These are phyloP conservation scores for Gryon sp. DNA, from an alignment of 1,140 invertebrate species.

Conservation along the genomic window DNA sequence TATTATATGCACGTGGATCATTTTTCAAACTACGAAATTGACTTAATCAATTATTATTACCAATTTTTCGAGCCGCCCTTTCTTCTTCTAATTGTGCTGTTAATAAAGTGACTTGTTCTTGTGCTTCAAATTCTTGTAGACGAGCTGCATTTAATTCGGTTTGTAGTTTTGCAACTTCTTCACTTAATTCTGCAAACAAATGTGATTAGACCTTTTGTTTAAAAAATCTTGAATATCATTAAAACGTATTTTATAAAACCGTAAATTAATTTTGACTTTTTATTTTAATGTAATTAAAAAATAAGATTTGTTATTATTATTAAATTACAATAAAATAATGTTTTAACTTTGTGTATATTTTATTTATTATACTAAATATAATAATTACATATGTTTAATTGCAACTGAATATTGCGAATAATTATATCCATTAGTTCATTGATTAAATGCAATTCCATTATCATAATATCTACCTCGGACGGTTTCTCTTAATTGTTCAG, in stretches of 20 bases:
- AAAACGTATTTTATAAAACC: conserved; percentile 1
- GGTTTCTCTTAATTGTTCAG: conserved; percentile 84
- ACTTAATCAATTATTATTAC: conserved; percentile 59
- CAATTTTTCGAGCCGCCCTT: conserved; percentile 75
- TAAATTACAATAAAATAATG: too few species aligned
- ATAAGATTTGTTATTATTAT: too few species aligned
- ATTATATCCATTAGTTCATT: too few species aligned
- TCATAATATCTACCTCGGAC: conserved; percentile 76
- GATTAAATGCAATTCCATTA: too few species aligned
- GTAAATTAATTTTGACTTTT: too few species aligned
- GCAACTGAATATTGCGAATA: too few species aligned
- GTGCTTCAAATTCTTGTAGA: conserved; percentile 85
- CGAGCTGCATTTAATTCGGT: conserved; percentile 83
- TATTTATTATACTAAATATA: too few species aligned
- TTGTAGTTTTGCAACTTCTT: conserved; percentile 83
- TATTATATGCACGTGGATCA: too few species aligned
- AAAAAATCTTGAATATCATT: neutral
- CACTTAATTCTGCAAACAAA: conserved; percentile 80
- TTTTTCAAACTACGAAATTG: too few species aligned
- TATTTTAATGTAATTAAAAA: too few species aligned
- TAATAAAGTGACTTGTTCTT: conserved; percentile 80
- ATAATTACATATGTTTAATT: too few species aligned
- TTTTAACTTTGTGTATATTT: too few species aligned
- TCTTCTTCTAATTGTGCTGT: conserved; percentile 82
- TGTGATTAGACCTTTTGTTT: neutral